Evolutionary conservation across 2,797 vertebrate genomes (phyloP).

Genomic region (Gymnothorax javanicus): DNA sequence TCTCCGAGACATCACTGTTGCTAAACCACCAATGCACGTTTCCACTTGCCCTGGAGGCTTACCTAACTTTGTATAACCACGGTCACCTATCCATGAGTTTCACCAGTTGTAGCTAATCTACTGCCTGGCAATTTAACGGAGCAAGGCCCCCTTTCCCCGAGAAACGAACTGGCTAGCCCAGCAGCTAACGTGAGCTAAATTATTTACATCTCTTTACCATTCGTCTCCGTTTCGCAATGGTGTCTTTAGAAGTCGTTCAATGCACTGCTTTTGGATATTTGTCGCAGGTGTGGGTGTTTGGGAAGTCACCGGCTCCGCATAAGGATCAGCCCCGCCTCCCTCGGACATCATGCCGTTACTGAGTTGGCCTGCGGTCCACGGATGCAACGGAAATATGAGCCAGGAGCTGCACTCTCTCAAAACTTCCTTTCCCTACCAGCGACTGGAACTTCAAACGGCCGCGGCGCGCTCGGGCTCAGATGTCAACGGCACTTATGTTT

Average conservation of each 20-base stretch:
- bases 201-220: slow-evolving; percentile 65
- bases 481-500: slow-evolving; percentile 5
- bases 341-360: slow-evolving; percentile 81
- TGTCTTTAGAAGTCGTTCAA: slow-evolving; percentile 77
- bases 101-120: slow-evolving; percentile 27
- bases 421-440: background rate
- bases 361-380: slow-evolving; percentile 55
- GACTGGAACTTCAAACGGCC: background rate
- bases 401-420: slow-evolving; percentile 24
- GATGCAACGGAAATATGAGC: slow-evolving; percentile 37
- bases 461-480: background rate
- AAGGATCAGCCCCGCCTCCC: slow-evolving; percentile 79
- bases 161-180: slow-evolving; percentile 48
- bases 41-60: background rate
- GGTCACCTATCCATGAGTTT: slow-evolving; percentile 22
- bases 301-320: slow-evolving; percentile 73
- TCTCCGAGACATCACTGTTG: background rate
- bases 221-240: slow-evolving; percentile 76
- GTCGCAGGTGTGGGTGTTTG: slow-evolving; percentile 72
- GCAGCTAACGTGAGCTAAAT: background rate
- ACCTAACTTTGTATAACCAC: background rate
- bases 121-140: too few species aligned
- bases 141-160: slow-evolving; percentile 32
- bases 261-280: slow-evolving; percentile 76
- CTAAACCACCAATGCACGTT: background rate